Evolutionary conservation across 2,888 invertebrate genomes (phyloP).

Genomic region (Dioctria linearis): DNA sequence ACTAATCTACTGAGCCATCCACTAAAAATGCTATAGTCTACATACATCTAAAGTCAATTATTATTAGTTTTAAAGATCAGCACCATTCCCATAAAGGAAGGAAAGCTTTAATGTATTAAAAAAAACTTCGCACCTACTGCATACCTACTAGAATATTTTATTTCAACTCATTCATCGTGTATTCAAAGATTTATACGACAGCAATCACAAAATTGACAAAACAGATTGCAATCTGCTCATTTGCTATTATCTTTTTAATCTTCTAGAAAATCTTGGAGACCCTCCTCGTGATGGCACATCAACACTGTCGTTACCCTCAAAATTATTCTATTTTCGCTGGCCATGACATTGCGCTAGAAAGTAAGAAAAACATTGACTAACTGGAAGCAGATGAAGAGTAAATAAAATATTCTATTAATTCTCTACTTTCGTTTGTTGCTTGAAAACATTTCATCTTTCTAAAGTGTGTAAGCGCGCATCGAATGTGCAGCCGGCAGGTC

Average conservation of each 20-base stretch:
- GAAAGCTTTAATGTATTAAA: too few relatives aligned
- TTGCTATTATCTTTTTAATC: background rate
- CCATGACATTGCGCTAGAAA: slow-evolving; percentile 15
- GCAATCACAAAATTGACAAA: background rate
- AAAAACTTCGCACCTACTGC: too few relatives aligned
- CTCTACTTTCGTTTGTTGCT: background rate
- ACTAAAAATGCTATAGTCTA: too few relatives aligned
- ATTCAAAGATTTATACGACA: background rate
- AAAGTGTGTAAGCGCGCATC: too few relatives aligned
- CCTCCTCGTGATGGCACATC: background rate
- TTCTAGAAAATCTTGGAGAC: background rate
- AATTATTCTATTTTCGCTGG: background rate
- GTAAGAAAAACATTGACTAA: background rate
- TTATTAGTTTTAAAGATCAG: too few relatives aligned
- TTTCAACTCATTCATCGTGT: too few relatives aligned
- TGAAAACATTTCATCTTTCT: too few relatives aligned
- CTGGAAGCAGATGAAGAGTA: slow-evolving; percentile 8
- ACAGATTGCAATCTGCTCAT: background rate
- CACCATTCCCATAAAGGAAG: too few relatives aligned
- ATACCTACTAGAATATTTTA: too few relatives aligned
- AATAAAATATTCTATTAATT: background rate
- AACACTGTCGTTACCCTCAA: background rate
- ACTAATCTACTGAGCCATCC: too few relatives aligned
- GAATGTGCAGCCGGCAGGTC: too few relatives aligned
- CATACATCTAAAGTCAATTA: too few relatives aligned